Evolutionary conservation across 1,140 invertebrate species (phyloP).

Genomic region (Drosophila busckii): DNA sequence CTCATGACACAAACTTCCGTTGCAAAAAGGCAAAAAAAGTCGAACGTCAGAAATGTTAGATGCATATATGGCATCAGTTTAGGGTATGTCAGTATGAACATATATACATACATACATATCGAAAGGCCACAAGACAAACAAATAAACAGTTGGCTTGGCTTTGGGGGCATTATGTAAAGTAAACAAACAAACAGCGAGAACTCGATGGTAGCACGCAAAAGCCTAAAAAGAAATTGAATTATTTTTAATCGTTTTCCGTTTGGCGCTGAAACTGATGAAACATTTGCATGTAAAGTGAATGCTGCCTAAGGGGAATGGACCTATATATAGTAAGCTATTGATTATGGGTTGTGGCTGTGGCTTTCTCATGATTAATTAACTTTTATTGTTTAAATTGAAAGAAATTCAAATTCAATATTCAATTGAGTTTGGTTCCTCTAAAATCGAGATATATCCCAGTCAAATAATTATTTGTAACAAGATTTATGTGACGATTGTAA

Average conservation of each 20-base stretch:
- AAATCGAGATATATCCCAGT: too few relatives aligned
- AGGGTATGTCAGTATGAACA: slow-evolving; percentile 10
- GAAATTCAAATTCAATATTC: too few relatives aligned
- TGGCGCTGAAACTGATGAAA: slow-evolving; percentile 38
- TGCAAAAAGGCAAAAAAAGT: slow-evolving; percentile 54
- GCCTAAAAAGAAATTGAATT: slow-evolving; percentile 44
- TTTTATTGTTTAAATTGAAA: too few relatives aligned
- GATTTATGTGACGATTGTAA: too few relatives aligned
- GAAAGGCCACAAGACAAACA: slow-evolving; percentile 56
- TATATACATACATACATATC: slow-evolving; percentile 6
- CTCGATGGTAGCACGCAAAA: slow-evolving; percentile 31
- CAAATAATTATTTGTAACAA: too few relatives aligned
- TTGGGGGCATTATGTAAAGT: slow-evolving; percentile 42
- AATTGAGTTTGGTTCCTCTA: too few relatives aligned
- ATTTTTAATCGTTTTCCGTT: slow-evolving; percentile 54
- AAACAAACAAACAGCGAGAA: slow-evolving; percentile 52
- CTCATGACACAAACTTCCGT: slow-evolving; percentile 70
- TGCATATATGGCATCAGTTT: slow-evolving; percentile 2
- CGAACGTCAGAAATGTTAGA: slow-evolving; percentile 33
- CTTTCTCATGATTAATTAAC: too few relatives aligned
- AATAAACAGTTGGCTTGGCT: slow-evolving; percentile 27
- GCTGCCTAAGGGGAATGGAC: not conserved
- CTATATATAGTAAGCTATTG: too few relatives aligned
- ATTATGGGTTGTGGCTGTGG: too few relatives aligned
- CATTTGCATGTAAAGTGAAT: slow-evolving; percentile 33